phyloP scores from a whole-genome alignment of 1,140 invertebrate species.

The Musca vetustissima region DNA sequence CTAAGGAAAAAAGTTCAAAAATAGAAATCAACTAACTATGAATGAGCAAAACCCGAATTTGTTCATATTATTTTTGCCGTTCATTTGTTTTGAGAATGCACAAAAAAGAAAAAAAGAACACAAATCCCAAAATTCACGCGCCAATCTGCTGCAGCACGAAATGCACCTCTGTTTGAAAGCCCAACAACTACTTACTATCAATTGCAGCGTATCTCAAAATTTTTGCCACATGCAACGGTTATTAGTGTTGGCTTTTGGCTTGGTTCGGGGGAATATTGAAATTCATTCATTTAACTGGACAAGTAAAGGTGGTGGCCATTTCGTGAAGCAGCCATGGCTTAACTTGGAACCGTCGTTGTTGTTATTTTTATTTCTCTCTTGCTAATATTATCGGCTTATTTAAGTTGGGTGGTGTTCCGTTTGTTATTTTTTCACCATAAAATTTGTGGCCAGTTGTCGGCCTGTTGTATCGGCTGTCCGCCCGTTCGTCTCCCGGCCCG shows the following conservation, averaged over 20 bases:
- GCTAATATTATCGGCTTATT: not conserved
- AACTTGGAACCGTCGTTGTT: not conserved
- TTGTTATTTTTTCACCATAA: no score
- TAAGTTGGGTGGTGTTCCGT: no score
- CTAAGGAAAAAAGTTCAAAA: constrained; percentile 6
- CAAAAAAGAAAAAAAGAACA: not conserved
- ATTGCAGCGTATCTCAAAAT: not conserved
- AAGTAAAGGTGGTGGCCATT: no score
- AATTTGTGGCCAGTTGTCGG: no score
- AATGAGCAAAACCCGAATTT: no score
- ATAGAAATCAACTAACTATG: not conserved
- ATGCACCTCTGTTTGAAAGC: not conserved
- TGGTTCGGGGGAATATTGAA: no score
- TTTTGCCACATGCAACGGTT: constrained; percentile 17
- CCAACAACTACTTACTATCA: no score
- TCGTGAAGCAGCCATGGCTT: not conserved
- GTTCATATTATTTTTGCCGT: not conserved
- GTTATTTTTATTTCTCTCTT: not conserved
- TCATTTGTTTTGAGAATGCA: not conserved
- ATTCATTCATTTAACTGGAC: no score
- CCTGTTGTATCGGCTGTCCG: no score
- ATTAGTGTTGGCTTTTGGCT: no score
- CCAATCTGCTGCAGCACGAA: not conserved
- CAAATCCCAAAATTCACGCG: constrained; percentile 4
- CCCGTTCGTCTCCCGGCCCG: no score